phyloP scores from a whole-genome alignment of 2,888 invertebrate genomes.

The Latheticus oryzae region DNA sequence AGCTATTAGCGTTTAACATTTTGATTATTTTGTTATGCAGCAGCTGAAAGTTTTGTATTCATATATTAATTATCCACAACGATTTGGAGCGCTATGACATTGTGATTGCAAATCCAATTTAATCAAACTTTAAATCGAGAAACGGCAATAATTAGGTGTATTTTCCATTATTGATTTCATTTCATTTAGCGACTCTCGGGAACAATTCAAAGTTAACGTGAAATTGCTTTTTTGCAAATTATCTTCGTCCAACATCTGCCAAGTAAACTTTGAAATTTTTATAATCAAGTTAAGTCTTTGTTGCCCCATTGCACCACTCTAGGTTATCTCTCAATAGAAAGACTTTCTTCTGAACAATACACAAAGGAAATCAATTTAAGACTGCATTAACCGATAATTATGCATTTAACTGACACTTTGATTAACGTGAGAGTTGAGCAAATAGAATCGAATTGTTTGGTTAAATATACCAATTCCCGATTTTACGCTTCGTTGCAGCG shows the following conservation, averaged over 20 bases:
- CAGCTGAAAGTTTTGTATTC: slow-evolving; percentile 14
- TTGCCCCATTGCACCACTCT: not conserved
- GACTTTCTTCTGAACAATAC: slow-evolving; percentile 12
- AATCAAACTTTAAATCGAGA: slow-evolving; percentile 24
- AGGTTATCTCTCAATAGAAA: not conserved
- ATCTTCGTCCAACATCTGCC: not conserved
- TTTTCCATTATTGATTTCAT: slow-evolving; percentile 12
- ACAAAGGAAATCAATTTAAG: slow-evolving; percentile 13
- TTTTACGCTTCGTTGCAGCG: slow-evolving; percentile 10
- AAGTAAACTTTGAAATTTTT: not conserved
- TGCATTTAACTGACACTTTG: slow-evolving; percentile 14
- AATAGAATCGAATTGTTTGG: slow-evolving; percentile 11
- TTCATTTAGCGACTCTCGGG: slow-evolving; percentile 9
- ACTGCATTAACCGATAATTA: slow-evolving; percentile 10
- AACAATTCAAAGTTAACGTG: slow-evolving; percentile 1
- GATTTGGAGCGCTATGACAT: slow-evolving; percentile 7
- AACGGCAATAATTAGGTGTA: slow-evolving; percentile 14
- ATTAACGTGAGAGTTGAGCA: not conserved
- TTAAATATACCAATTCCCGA: slow-evolving; percentile 6
- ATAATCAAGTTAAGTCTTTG: not conserved
- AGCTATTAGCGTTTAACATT: slow-evolving; percentile 26
- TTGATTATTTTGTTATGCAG: slow-evolving; percentile 14
- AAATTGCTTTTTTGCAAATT: slow-evolving; percentile 10
- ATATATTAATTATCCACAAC: slow-evolving; percentile 3
- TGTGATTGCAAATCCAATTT: slow-evolving; percentile 20